Evolutionary conservation across 2,888 invertebrate species (phyloP).

Genomic region (Cosmia trapezina): DNA sequence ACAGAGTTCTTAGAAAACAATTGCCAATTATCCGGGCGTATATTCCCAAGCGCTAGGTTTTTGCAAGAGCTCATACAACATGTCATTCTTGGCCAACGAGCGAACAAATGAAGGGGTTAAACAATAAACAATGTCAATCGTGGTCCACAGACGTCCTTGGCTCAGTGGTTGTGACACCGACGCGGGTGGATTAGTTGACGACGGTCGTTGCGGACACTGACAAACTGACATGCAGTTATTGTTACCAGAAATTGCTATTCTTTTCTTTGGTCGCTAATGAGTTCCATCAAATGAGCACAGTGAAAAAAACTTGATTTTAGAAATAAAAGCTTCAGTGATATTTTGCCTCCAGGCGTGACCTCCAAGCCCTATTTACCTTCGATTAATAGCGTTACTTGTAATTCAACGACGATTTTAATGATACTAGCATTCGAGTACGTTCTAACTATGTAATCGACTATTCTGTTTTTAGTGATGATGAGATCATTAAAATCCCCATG

Average conservation of each 20-base stretch:
- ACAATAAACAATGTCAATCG: constrained; percentile 83
- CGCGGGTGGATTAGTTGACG: constrained; percentile 49
- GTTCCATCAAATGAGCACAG: constrained; percentile 26
- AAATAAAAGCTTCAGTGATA: constrained; percentile 38
- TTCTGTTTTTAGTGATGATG: constrained; percentile 32
- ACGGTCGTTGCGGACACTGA: constrained; percentile 43
- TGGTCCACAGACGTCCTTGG: constrained; percentile 76
- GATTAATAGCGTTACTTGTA: constrained; percentile 57
- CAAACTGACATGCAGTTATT: constrained; percentile 39
- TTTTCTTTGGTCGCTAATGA: constrained; percentile 23
- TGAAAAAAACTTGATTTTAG: constrained; percentile 32
- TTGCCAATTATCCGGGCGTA: constrained; percentile 71
- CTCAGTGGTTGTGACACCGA: constrained; percentile 65
- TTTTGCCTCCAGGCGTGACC: constrained; percentile 52
- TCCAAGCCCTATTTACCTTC: constrained; percentile 59
- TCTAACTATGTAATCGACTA: constrained; percentile 16
- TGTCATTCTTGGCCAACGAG: constrained; percentile 76
- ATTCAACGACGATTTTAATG: constrained; percentile 52
- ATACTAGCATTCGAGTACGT: constrained; percentile 39
- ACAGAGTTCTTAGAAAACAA: constrained; percentile 71
- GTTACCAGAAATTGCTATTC: constrained; percentile 24
- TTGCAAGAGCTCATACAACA: constrained; percentile 70
- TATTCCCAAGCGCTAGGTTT: constrained; percentile 75
- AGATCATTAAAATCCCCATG: constrained; percentile 48
- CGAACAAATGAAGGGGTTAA: constrained; percentile 74